Conservation (phyloP, 2,888 invertebrate species). For the Spialia ferax region DNA sequence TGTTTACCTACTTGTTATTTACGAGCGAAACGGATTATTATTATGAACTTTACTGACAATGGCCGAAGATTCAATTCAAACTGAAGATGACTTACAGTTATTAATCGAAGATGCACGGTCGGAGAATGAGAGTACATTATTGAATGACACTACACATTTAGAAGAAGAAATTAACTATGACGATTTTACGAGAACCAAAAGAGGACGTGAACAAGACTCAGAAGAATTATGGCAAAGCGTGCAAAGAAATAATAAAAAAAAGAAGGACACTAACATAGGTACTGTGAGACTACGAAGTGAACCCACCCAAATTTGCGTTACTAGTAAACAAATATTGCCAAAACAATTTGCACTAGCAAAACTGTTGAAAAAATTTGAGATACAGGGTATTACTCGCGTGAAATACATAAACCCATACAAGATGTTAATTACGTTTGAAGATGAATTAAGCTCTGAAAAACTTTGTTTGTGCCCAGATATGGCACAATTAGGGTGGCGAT, state of each 20-base stretch:
- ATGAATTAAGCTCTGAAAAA: background rate
- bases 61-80: background rate
- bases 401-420: background rate
- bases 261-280: background rate
- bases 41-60: slow-evolving; percentile 1
- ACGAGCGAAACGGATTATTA: background rate
- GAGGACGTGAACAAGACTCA: background rate
- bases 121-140: background rate
- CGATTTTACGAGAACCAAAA: background rate
- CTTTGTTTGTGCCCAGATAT: background rate
- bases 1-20: too few relatives aligned
- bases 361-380: background rate
- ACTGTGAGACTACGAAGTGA: background rate
- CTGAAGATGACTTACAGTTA: background rate
- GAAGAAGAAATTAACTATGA: background rate
- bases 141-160: background rate
- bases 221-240: background rate
- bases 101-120: background rate
- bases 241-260: background rate
- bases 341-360: slow-evolving; percentile 4
- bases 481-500: background rate
- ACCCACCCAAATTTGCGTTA: slow-evolving; percentile 1
- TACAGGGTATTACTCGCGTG: background rate
- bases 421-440: background rate
- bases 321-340: background rate